Conservation (phyloP, 2,797 vertebrate species). For the Enteromius mattozi region DNA sequence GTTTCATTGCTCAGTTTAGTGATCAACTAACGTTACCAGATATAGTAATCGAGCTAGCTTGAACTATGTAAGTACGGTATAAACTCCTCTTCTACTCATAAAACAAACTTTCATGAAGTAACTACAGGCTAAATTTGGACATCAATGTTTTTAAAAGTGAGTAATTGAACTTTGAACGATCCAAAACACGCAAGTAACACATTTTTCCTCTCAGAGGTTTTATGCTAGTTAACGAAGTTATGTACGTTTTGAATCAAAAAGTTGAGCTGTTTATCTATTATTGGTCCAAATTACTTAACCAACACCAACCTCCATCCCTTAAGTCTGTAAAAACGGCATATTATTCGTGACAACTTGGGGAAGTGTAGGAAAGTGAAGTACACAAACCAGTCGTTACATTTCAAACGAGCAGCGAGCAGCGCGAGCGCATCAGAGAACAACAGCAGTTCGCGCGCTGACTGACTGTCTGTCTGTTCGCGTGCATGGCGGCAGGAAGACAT, state of each 20-base stretch:
- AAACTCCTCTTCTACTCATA: conserved; percentile 29
- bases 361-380: neutral
- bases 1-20: neutral
- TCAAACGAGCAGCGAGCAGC: conserved; percentile 3
- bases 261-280: neutral
- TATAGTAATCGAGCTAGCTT: neutral
- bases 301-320: neutral
- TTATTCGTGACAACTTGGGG: neutral
- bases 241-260: neutral
- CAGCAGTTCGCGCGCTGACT: conserved; percentile 39
- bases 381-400: conserved; percentile 24
- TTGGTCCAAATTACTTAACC: neutral
- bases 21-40: neutral
- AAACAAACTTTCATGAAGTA: neutral
- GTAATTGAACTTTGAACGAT: neutral
- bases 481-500: conserved; percentile 40
- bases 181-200: neutral
- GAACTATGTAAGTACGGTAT: neutral
- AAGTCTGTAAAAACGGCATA: neutral
- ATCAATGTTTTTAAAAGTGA: neutral
- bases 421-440: conserved; percentile 41
- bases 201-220: neutral
- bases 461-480: conserved; percentile 4
- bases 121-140: conserved; percentile 43
- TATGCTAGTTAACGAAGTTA: neutral